Conservation (phyloP, 2,888 invertebrate genomes). For the Heteropelma amictum region DNA sequence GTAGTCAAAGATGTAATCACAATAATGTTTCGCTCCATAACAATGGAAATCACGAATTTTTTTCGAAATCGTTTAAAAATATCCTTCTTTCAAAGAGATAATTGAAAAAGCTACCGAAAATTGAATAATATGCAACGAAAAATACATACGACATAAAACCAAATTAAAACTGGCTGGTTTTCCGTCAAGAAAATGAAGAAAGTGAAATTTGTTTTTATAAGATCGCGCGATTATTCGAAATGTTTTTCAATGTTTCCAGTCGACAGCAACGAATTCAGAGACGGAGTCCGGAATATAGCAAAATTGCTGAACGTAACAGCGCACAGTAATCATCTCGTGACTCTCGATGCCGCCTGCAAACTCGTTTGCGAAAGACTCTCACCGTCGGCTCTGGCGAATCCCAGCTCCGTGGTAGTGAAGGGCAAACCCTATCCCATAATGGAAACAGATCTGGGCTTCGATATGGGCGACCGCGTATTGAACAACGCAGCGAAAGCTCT, state of each 20-base stretch:
- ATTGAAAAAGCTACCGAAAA: too few relatives aligned
- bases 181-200: neutral
- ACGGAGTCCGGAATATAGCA: conserved; percentile 89
- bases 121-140: neutral
- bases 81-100: too few relatives aligned
- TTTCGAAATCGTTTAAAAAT: too few relatives aligned
- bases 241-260: conserved; percentile 80
- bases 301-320: conserved; percentile 88
- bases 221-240: too few relatives aligned
- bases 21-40: too few relatives aligned
- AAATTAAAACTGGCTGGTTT: too few relatives aligned
- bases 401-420: conserved; percentile 79
- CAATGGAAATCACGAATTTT: too few relatives aligned
- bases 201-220: neutral
- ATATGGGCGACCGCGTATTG: conserved; percentile 82
- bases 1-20: too few relatives aligned
- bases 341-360: conserved; percentile 84
- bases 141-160: neutral
- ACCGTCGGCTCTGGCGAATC: conserved; percentile 80
- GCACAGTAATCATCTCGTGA: conserved; percentile 89
- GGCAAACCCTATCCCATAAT: conserved; percentile 86
- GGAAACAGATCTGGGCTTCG: conserved; percentile 84
- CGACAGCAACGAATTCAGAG: conserved; percentile 88
- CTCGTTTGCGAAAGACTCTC: conserved; percentile 82
- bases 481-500: conserved; percentile 88